These are phyloP conservation scores for Aphyosemion australe DNA, from an alignment of 2,113 vertebrate species.

Conservation along the genomic window DNA sequence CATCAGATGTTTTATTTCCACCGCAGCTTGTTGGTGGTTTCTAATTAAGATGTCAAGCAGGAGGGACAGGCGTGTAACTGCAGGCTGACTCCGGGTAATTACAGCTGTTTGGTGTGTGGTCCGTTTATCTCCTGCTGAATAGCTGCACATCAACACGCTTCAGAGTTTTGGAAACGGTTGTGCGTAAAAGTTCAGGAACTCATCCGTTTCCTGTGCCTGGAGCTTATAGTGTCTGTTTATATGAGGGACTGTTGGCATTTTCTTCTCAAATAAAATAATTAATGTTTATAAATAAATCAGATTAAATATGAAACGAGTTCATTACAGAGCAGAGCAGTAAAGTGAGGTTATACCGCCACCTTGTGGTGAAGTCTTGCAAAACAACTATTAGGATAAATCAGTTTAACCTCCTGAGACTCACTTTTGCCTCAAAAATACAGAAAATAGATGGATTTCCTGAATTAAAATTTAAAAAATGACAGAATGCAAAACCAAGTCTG, in stretches of 20 bases:
- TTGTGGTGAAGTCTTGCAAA: conserved; percentile 15
- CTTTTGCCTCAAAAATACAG: too few relatives aligned
- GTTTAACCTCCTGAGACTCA: too few relatives aligned
- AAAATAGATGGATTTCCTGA: too few relatives aligned
- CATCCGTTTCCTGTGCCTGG: not conserved
- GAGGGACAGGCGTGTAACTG: conserved; percentile 13
- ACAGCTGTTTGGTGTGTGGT: conserved; percentile 33
- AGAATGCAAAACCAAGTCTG: too few relatives aligned
- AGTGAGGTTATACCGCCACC: conserved; percentile 25
- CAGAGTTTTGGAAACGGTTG: not conserved
- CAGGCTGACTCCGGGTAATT: conserved; percentile 21
- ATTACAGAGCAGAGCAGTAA: too few relatives aligned
- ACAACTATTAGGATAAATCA: too few relatives aligned
- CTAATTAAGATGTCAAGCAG: conserved; percentile 17
- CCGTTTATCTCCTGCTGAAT: conserved; percentile 2
- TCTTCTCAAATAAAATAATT: not conserved
- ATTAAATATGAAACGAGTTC: too few relatives aligned
- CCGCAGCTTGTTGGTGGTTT: not conserved
- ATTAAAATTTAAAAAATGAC: too few relatives aligned
- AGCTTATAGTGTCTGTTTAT: not conserved
- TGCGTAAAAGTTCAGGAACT: not conserved
- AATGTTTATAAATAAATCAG: not conserved
- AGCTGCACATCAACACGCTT: not conserved
- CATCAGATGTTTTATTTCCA: not conserved
- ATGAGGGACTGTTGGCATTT: too few relatives aligned